Base-by-base conservation (phyloP, 2,797 vertebrate species). In the Silurus aristotelis region DNA sequence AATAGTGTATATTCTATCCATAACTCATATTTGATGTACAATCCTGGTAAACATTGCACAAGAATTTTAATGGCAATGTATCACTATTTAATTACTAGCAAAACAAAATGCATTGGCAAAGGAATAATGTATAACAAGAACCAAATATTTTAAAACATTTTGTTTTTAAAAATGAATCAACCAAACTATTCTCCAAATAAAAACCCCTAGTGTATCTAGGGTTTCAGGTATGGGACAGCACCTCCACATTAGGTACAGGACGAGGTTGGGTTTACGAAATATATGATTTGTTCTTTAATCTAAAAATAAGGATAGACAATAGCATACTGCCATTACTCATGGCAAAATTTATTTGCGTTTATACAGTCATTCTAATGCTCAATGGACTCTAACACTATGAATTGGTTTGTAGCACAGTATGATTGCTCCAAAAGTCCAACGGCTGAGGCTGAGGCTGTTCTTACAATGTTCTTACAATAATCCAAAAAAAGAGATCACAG, bases 401-500 rank as follows among this genome's bases (percentile, higher is more conserved):
- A 22, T 15, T 82, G 25, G 9, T 52, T 82, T 48, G 38, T 14
- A 27, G 14, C 25, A 43, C 80, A 46, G 38, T 60, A 43, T 15
- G 38, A 55, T 22, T 82, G 66, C 64, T 6, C 46, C 43, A n/a
- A 17, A 75, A 38, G 38, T 38, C 38, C 38, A 38, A 38, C 4
- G 15, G 48, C n/a, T 8, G 1, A 75, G 6, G 20, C 17, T n/a
- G n/a, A n/a, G n/a, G n/a, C n/a, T n/a, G n/a, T n/a, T n/a, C n/a
- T n/a, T n/a, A n/a, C n/a, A n/a, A n/a, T n/a, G n/a, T n/a, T n/a
- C n/a, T n/a, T n/a, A n/a, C n/a, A n/a, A n/a, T n/a, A n/a, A n/a
- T n/a, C n/a, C n/a, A n/a, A n/a, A 77, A 58, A 67, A 27, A 7
- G 52, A 10, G 63, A 82, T 12, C 75, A 75, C 70, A 82, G 73